Base-by-base conservation (phyloP, 2,113 vertebrate species). In the Anolis sagrei region DNA sequence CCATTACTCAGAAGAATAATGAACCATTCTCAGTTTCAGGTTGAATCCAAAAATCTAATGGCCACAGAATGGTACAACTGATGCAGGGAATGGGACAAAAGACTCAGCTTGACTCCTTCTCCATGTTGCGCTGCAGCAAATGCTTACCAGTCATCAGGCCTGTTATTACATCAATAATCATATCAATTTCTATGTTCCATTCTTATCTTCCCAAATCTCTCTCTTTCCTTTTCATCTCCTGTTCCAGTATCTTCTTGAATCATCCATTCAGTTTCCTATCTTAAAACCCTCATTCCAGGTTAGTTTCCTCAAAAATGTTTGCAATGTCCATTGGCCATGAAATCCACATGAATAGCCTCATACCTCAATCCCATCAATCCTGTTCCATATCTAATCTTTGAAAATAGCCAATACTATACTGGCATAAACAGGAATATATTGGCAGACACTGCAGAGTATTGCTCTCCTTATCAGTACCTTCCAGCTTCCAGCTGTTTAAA, bases 301-400 rank as follows among this genome's bases (percentile, higher is more conserved):
- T 88, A 44, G 58, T 87, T 29, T 51, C 23, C 23, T 18, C 10
- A 62, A 79, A 54, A 4, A 61, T 49, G 49, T 27, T 66, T 83
- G 81, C 81, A 88, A 51, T 77, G 77, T 36, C 10, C 62, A 74
- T 5, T 39, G 91, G 88, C 51, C 49, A 51, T 51, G 11, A 29
- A 32, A 70, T 32, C 44, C n/a, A 14, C 10, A 48, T 32, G 58
- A n/a, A 10, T 39, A 76, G 51, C 25, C 6, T 58, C 49, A 73
- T 72, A 34, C 48, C 51, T 27, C 16, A 9, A 16, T 32, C 34
- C 11, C 81, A 61, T 58, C 32, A 54, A n/a, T 21, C 54, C 58
- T 49, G 58, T n/a, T 9, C 39, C 44, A 19, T 32, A 49, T 83
- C 27, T 49, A 34, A 76, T 76, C 29, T 76, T 23, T 62, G 72